These are phyloP conservation scores for Apus apus DNA, from an alignment of 2,113 vertebrate genomes.

Conservation along the genomic window DNA sequence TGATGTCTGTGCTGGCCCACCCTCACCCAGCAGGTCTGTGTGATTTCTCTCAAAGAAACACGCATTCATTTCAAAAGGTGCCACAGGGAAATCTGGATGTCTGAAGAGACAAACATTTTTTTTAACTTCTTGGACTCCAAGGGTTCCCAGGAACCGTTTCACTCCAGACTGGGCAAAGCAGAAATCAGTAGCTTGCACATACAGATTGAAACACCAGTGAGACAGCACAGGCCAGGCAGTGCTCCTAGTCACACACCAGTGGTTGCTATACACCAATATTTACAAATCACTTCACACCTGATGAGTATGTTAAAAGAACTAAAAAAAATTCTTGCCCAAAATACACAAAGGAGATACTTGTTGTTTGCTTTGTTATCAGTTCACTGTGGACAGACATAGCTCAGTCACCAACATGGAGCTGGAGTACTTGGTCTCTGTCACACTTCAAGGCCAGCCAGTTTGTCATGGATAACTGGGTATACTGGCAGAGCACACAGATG, in stretches of 20 bases:
- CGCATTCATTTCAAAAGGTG: not conserved
- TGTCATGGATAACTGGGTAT: constrained; percentile 54
- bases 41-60: not conserved
- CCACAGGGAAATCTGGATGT: not conserved
- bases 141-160: not conserved
- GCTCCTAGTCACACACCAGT: not conserved
- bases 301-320: not conserved
- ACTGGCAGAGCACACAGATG: constrained; percentile 25
- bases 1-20: accelerated
- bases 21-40: too few relatives aligned
- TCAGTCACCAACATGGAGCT: not conserved
- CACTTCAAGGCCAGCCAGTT: constrained; percentile 6
- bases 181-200: not conserved
- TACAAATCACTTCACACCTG: not conserved
- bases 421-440: not conserved
- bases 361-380: not conserved
- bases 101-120: not conserved
- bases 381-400: not conserved
- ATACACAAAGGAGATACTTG: not conserved
- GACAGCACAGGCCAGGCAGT: not conserved
- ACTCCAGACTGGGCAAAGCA: not conserved
- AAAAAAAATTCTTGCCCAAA: not conserved
- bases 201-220: not conserved
- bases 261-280: not conserved
- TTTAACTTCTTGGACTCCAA: not conserved